Base-by-base conservation (phyloP, 2,113 vertebrate genomes). In the Hippocampus mohnikei region DNA sequence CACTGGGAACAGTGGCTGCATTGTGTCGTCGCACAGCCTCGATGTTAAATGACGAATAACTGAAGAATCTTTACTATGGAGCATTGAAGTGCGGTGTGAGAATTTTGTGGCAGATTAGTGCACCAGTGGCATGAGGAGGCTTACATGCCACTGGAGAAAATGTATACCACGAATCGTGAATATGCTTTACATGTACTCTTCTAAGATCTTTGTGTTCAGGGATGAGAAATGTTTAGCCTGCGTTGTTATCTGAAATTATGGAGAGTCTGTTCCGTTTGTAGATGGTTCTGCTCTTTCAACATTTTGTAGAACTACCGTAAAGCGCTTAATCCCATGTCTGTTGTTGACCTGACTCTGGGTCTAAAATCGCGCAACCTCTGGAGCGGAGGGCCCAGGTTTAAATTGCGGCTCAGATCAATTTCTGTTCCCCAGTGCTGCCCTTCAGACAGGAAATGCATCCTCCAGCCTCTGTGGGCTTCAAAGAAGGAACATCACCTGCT, bases 361-460 rank as follows among this genome's bases (percentile, higher is more conserved):
- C 71, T 74, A 79, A 75, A 65, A 37, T 63, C 73, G 71, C 74
- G 82, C 81, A 75, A 6, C 58, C 77, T 75, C 53, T 23, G 67
- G 80, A 60, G 27, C 27, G 72, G 87, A 90, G 86, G 86, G 86
- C 85, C 82, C 10, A 83, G 82, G 81, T 86, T 88, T 81, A 82
- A 88, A 89, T 90, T 91, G 85, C 90, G 80, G 81, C 80, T 76
- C 66, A 3, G 75, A 91, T 91, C 75, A 85, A 91, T 90, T 89
- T 82, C 85, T 85, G 74, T 82, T 86, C 77, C 33, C 83, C 67
- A 78, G 80, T 60, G 66, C 82, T 85, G 81, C 82, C 87, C 87
- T 88, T 85, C 84, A 86, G 78, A 75, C 89, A 89, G 89, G 88
- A 91, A 91, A 86, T 88, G 82, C 86, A 87, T 90, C 80, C 81